Conservation (phyloP, 2,113 vertebrate genomes). For the Piaya cayana region DNA sequence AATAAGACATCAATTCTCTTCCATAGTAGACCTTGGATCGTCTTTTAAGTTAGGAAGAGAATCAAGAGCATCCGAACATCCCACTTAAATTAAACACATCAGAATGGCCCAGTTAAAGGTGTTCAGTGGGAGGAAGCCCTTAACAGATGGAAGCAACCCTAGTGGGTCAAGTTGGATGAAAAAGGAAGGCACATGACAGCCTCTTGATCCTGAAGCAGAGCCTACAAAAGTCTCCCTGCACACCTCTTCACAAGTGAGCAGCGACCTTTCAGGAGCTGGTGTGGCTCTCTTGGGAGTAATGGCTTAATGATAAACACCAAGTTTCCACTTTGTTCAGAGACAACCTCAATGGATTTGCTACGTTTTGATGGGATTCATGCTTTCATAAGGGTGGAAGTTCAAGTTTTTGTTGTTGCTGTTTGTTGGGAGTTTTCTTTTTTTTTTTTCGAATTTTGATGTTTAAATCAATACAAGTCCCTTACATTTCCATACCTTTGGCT, state of each 20-base stretch:
- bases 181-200: accelerated
- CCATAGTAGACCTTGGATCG: neutral
- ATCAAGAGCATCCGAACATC: neutral
- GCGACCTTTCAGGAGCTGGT: neutral
- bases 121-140: neutral
- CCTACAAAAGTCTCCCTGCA: neutral
- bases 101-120: neutral
- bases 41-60: neutral
- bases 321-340: neutral
- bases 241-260: neutral
- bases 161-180: neutral
- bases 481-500: neutral
- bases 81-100: neutral
- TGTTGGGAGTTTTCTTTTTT: neutral
- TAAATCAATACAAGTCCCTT: neutral
- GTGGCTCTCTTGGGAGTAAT: neutral
- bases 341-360: neutral
- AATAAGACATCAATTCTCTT: neutral
- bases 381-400: neutral
- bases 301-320: neutral
- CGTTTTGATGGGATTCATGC: neutral
- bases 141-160: neutral
- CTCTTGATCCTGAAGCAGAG: neutral
- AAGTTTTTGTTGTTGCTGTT: neutral
- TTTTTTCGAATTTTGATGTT: neutral